A percentile compares a stretch with the other conserved stretches of the same genome.
Conservation (phyloP, 1,140 invertebrate species). For the Muscidifurax raptorellus region DNA sequence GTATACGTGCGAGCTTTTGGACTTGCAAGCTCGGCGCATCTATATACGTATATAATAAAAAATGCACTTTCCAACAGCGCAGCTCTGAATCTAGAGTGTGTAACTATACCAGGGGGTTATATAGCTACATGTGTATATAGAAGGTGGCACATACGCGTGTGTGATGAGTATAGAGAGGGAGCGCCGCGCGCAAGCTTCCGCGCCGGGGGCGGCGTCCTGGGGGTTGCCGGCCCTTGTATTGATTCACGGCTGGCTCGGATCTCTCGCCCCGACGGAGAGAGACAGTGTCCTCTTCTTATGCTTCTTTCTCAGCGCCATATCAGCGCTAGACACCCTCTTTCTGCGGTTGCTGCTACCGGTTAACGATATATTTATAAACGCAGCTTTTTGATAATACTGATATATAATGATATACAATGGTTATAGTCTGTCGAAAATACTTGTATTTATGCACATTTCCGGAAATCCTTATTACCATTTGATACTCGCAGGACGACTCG, state of each 20-base stretch:
- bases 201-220: slow-evolving; percentile 55
- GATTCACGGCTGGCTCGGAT: slow-evolving; percentile 37
- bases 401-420: no score
- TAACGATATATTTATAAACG: no score
- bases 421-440: no score
- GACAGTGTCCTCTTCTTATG: not conserved
- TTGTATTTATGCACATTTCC: no score
- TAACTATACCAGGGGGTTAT: not conserved
- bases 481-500: no score
- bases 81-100: not conserved
- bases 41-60: not conserved
- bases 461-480: no score
- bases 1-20: no score
- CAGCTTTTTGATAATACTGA: no score
- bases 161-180: not conserved
- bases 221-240: slow-evolving; percentile 51
- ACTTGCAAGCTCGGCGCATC: no score
- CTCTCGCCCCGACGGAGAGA: not conserved
- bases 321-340: not conserved
- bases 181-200: slow-evolving; percentile 39
- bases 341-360: no score
- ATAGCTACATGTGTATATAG: no score
- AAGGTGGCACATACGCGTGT: not conserved
- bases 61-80: not conserved
- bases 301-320: not conserved